Evolutionary conservation across 2,113 vertebrate genomes (phyloP), one percentile per base, ranked within the genome.

Genomic region (Phyllostomus hastatus): DNA sequence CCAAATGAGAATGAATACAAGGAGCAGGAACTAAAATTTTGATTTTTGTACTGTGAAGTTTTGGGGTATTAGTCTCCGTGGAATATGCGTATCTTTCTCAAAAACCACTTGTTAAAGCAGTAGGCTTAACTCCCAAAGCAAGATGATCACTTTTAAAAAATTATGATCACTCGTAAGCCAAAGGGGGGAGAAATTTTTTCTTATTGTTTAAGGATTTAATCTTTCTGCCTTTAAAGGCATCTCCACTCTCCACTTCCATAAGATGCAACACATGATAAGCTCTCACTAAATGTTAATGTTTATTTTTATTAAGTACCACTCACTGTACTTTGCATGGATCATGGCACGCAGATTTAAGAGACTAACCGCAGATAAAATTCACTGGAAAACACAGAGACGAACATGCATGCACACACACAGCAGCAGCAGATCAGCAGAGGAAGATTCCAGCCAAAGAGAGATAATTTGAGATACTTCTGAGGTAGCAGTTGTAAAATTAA

Each of bases 401-500:
- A 70, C 72, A 79, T 46, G 67, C 59, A 79, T 9, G 90, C 64
- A 80, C 41, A 88, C 73, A 94, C 41, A 91, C 2, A 75, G 57
- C 70, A 94, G 92, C 38, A 86, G 66, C 59, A 96, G 89, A 95
- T 93, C 86, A 97, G 91, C 89, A 93, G 84, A 94, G 95, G 90
- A 94, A 97, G 91, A 86, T 38, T 90, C 46, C 54, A 94, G 94
- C 92, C 86, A 98, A 98, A 97, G 89, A 83, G 41, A 95, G 97
- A 98, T 96, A 70, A 98, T 97, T 97, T 19, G 80, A 96, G 97
- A 93, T 93, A 93, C 89, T 97, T 97, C 96, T 97, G 96, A 98
- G 96, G 92, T 96, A 97, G 97, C 52, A 97, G 92, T 97, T 97
- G 97, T 97, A 98, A 98, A 98, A 95, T 96, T 95, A 96, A 98